Conservation (phyloP, 2,888 invertebrate species). For the Pyrgus malvae region DNA sequence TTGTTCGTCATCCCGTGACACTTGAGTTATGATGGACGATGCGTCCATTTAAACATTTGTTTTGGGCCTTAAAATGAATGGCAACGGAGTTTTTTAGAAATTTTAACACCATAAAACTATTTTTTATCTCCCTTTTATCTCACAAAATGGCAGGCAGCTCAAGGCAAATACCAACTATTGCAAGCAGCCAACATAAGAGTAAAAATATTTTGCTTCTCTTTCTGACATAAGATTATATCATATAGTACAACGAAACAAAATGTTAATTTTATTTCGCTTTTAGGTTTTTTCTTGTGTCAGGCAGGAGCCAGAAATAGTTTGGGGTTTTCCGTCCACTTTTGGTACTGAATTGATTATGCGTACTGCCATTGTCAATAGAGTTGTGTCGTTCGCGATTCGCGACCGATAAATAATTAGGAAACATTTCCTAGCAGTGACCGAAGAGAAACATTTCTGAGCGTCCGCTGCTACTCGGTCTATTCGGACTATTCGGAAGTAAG, state of each 20-base stretch:
- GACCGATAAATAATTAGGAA: too few relatives aligned
- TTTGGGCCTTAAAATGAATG: conserved; percentile 77
- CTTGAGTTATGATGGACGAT: conserved; percentile 99
- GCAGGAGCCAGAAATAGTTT: conserved; percentile 54
- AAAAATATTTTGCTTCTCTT: conserved; percentile 39
- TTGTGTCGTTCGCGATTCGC: too few relatives aligned
- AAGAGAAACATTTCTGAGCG: too few relatives aligned
- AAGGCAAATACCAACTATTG: conserved; percentile 74
- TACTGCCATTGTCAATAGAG: too few relatives aligned
- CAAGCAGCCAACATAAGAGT: conserved; percentile 62
- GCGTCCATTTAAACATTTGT: conserved; percentile 92
- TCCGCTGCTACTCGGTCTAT: too few relatives aligned
- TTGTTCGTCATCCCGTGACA: conserved; percentile 98
- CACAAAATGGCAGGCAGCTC: conserved; percentile 80
- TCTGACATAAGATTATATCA: conserved; percentile 30
- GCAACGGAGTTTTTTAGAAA: conserved; percentile 75
- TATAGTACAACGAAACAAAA: conserved; percentile 30
- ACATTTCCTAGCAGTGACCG: too few relatives aligned
- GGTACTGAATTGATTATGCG: too few relatives aligned
- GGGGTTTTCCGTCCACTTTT: too few relatives aligned
- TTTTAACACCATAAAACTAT: conserved; percentile 82
- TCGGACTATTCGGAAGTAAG: too few relatives aligned
- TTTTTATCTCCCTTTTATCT: conserved; percentile 82
- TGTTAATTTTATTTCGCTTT: conserved; percentile 41
- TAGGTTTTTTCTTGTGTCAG: conserved; percentile 57